Evolutionary conservation across 1,140 invertebrate genomes (phyloP).

Genomic region (Hycleus cichorii): DNA sequence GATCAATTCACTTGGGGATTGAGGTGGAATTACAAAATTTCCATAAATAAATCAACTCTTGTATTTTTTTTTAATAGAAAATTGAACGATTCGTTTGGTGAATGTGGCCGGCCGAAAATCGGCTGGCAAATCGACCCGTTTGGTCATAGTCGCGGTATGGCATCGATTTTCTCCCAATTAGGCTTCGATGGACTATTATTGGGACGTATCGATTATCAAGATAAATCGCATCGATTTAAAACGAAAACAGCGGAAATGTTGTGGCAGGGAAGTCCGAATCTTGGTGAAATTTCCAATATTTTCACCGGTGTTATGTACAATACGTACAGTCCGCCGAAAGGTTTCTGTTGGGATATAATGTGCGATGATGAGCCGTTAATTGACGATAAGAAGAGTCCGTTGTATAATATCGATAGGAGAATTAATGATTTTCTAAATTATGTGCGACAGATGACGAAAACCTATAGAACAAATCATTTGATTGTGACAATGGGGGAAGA

Average conservation of each 20-base stretch:
- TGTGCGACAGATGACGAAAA: conserved; percentile 38
- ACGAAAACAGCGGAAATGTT: conserved; percentile 73
- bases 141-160: conserved; percentile 83
- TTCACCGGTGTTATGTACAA: conserved; percentile 12
- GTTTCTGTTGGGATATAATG: conserved; percentile 84
- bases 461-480: conserved; percentile 64
- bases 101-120: conserved; percentile 69
- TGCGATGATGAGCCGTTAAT: conserved; percentile 78
- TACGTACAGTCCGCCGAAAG: conserved; percentile 68
- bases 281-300: conserved; percentile 41
- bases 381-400: conserved; percentile 61
- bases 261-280: conserved; percentile 69
- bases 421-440: conserved; percentile 54
- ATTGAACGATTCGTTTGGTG: conserved; percentile 75
- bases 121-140: conserved; percentile 95
- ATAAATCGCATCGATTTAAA: conserved; percentile 58
- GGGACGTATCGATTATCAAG: conserved; percentile 81
- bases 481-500: conserved; percentile 91
- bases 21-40: conserved; percentile 44
- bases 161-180: conserved; percentile 74
- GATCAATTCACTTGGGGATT: conserved; percentile 85
- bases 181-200: conserved; percentile 85
- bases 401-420: conserved; percentile 61
- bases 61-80: conserved; percentile 42
- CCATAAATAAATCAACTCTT: neutral